Evolutionary conservation across 2,113 vertebrate species (phyloP).

Genomic region (Tyrannus savana): DNA sequence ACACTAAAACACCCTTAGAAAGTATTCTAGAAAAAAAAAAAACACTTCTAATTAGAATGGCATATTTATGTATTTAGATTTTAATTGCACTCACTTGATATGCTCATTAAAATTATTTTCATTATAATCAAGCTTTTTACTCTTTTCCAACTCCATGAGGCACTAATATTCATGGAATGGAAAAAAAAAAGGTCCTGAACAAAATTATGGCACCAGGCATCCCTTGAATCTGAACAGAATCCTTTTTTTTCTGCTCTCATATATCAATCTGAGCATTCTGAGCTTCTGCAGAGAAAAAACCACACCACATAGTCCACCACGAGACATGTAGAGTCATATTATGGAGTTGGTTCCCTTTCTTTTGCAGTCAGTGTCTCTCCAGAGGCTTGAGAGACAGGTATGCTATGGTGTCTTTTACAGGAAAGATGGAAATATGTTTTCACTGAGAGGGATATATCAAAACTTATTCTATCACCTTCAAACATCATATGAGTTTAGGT

Average conservation of each 20-base stretch:
- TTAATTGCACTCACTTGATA: conserved; percentile 48
- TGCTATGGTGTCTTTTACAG: background rate
- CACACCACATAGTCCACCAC: fast-evolving
- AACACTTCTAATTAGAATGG: conserved; percentile 20
- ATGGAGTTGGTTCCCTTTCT: background rate
- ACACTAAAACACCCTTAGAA: background rate
- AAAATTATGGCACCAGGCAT: background rate
- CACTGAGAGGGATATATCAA: background rate
- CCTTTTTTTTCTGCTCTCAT: background rate
- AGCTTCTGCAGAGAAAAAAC: background rate
- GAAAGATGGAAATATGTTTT: background rate
- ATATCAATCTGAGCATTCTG: background rate
- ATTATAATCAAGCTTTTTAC: conserved; percentile 48
- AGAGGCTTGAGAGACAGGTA: background rate
- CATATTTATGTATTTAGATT: conserved; percentile 21
- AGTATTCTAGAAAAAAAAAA: background rate
- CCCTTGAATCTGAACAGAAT: background rate
- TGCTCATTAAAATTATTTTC: conserved; percentile 46
- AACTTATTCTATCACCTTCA: background rate
- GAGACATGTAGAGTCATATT: fast-evolving
- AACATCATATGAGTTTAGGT: background rate
- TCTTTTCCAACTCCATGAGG: conserved; percentile 2
- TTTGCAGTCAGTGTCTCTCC: background rate
- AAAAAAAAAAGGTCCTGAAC: background rate
- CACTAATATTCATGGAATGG: background rate